Evolutionary conservation across 2,113 vertebrate genomes (phyloP).

Genomic region (Mesembrinibis cayennensis): DNA sequence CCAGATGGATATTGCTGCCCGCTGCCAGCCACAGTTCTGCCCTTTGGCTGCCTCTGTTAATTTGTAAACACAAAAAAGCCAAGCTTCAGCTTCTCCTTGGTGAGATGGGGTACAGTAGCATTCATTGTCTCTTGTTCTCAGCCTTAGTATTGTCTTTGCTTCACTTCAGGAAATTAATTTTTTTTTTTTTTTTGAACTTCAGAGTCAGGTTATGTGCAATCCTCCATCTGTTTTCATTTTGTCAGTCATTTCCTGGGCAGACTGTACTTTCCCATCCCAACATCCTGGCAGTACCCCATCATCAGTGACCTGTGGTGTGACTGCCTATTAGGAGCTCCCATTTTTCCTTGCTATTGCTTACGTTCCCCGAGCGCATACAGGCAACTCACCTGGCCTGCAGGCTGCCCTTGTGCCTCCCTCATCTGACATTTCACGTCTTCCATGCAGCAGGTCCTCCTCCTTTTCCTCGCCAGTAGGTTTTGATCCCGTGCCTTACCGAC

Average conservation of each 20-base stretch:
- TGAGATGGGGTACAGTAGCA: background rate
- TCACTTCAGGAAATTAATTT: background rate
- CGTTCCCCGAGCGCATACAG: accelerated
- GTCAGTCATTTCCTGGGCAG: background rate
- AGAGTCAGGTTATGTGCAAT: background rate
- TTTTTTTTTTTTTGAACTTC: background rate
- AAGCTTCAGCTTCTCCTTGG: background rate
- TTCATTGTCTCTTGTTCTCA: background rate
- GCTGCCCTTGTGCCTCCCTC: accelerated
- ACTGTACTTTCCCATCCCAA: background rate
- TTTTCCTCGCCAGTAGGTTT: background rate
- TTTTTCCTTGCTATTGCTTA: background rate
- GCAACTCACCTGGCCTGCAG: accelerated
- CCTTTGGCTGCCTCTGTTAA: background rate
- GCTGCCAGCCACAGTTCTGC: background rate
- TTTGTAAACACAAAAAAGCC: background rate
- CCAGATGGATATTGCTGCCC: background rate
- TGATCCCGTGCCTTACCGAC: background rate
- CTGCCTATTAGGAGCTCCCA: background rate
- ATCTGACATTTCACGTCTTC: background rate
- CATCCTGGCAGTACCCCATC: too few relatives aligned
- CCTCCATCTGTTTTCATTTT: background rate
- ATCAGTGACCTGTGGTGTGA: background rate
- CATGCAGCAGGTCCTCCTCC: background rate
- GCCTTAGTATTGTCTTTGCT: background rate